Evolutionary conservation across 92 coral and sea anemone genomes (phyloP), one percentile per base, ranked within the genome.

Genomic region (Epizoanthus rinbou): DNA sequence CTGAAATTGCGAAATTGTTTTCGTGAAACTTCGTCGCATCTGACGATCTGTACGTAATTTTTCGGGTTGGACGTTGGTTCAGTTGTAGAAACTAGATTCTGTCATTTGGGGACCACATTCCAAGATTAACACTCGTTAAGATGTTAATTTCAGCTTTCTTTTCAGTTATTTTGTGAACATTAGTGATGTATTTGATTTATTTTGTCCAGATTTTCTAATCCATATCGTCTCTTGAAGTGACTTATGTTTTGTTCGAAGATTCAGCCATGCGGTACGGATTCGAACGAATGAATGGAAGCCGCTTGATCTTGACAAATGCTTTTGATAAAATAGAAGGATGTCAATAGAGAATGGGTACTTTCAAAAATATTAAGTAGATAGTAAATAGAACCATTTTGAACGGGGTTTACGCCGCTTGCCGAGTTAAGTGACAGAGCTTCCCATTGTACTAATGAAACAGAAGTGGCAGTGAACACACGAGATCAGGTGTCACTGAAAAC

Each of bases 181-280:
- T 54, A 23, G 15, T 23, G 28, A 11, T 54, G 21, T 16, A 56
- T 19, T 6, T 74, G 63, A 74, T 50, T 70, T 74, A 37, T 74
- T 16, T 25, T 21, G 80, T 74, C 45, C 64, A 74, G 80, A 74
- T 54, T 22, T 74, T 28, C 16, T 25, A 54, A 74, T 53, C 59
- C 80, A 3, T 16, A 19, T 24, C 53, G 18, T 52, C 63, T 14
- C 10, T 64, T 47, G 53, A 74, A 54, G 4, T 50, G 80, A 74
- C 53, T 71, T 10, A 24, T 73, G 65, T 74, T 74, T 74, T 74
- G 80, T 74, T 74, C 64, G 31, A 74, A 56, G 80, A 57, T 75
- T 57, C 81, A 58, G 3, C 64, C 81, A 75, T 53, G 67, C 81
- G 67, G n/a, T 58, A 21, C 56, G 7, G 33, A 75, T 58, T 35